Base-by-base conservation (phyloP, 2,797 vertebrate genomes). In the Denticeps clupeoides region DNA sequence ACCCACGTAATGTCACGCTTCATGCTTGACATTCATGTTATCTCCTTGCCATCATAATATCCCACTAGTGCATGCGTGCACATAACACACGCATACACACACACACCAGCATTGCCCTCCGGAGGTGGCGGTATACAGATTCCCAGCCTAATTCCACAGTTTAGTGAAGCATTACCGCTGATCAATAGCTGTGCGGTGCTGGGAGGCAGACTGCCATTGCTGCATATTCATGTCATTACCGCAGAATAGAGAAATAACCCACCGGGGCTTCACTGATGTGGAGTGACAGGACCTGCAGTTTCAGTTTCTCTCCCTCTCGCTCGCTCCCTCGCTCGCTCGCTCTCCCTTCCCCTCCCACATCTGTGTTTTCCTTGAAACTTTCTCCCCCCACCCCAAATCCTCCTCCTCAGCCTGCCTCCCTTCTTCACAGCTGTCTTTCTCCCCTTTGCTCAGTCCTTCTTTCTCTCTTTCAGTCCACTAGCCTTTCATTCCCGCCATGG, bases 91-190 rank as follows among this genome's bases (percentile, higher is more conserved):
- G 38, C 3, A 47, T 21, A 41, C 15, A 53, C 52, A 7, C 8
- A 8, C 2, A 5, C 7, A 11, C 3, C 5, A 11, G 46, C 42
- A 32, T 23, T 28, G 31, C 5, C 42, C 6, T 24, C 27, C 12
- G 18, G 13, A 29, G 51, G 46, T 16, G 51, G 49, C 22, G 24
- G 40, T 23, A 25, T 58, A 62, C 67, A 55, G 24, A 61, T 53
- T 72, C 69, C 70, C 71, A 65, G 68, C 21, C 47, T 74, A 77
- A 78, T 72, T 69, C 73, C 47, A 71, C 69, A 73, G 74, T 73
- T 78, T 80, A 82, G 74, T 69, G 67, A 72, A 81, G 81, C 77
- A 75, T 80, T 74, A 79, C 68, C n/a, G 58, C 63, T 59, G 75
- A 84, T 82, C 81, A 77, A 82, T 82, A 75, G 74, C 67, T 73